These are phyloP conservation scores for Hypomecis punctinalis DNA, from an alignment of 2,888 invertebrate species.

Conservation along the genomic window DNA sequence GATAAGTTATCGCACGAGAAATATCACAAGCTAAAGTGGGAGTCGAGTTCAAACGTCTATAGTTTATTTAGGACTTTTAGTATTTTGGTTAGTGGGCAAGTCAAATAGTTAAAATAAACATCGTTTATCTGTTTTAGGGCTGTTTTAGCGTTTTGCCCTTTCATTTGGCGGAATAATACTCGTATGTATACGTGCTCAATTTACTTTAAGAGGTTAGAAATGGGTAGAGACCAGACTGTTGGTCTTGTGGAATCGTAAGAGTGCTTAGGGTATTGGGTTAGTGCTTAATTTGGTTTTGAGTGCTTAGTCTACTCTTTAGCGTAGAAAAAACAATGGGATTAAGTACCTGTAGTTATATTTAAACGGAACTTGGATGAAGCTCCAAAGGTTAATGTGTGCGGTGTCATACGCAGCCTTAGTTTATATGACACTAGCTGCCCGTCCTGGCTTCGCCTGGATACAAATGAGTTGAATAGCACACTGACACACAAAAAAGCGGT, in stretches of 20 bases:
- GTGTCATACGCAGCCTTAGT: no score
- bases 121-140: conserved; percentile 29
- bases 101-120: conserved; percentile 33
- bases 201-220: conserved; percentile 8
- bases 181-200: conserved; percentile 13
- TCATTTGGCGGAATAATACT: conserved; percentile 28
- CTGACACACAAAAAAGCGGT: no score
- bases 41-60: conserved; percentile 25
- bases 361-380: no score
- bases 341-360: background rate
- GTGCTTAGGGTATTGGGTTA: background rate
- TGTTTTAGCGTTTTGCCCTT: conserved; percentile 32
- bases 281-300: background rate
- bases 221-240: conserved; percentile 1
- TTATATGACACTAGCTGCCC: no score
- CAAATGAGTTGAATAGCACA: no score
- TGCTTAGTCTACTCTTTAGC: background rate
- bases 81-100: conserved; percentile 28
- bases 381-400: no score
- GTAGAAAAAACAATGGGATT: background rate
- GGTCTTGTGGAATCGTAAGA: background rate
- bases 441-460: no score
- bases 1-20: conserved; percentile 52
- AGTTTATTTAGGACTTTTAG: conserved; percentile 41
- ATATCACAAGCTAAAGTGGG: conserved; percentile 35